Percentiles rank a stretch among this genome's conserved stretches.
Evolutionary conservation across 2,888 invertebrate genomes (phyloP).

Genomic region (Drosophila atroscutellata): DNA sequence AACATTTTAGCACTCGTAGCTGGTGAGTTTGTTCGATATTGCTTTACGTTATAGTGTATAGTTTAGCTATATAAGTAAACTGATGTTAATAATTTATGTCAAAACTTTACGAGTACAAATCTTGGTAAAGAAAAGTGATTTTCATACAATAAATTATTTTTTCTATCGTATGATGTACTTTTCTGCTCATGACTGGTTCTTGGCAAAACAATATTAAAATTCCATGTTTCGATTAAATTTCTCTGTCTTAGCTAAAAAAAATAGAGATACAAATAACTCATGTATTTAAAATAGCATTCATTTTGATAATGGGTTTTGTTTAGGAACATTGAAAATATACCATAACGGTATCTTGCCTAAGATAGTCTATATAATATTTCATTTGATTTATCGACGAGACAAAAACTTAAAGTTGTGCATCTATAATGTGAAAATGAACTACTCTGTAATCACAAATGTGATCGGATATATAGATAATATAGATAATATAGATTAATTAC

Average conservation of each 20-base stretch:
- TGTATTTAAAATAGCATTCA: not conserved
- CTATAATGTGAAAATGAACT: not conserved
- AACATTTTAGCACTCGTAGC: not conserved
- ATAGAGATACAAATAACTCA: not conserved
- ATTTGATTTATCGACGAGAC: not conserved
- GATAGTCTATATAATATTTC: not conserved
- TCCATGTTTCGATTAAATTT: not conserved
- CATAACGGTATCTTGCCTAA: too few relatives aligned
- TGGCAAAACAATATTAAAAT: not conserved
- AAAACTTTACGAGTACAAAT: not conserved
- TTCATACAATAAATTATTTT: too few relatives aligned
- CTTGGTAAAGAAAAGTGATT: not conserved
- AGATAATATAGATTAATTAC: too few relatives aligned
- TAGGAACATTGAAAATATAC: not conserved
- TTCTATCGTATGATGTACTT: too few relatives aligned
- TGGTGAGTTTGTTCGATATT: too few relatives aligned
- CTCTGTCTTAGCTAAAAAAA: too few relatives aligned
- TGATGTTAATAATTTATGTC: not conserved
- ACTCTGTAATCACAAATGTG: not conserved
- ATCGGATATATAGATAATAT: too few relatives aligned
- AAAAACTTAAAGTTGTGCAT: not conserved
- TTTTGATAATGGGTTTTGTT: not conserved
- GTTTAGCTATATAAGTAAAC: not conserved
- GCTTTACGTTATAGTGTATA: too few relatives aligned
- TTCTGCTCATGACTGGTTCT: not conserved